A percentile compares a stretch with the other conserved stretches of the same genome.
Evolutionary conservation across 2,113 vertebrate genomes (phyloP).

Genomic region (Gobiocypris rarus): DNA sequence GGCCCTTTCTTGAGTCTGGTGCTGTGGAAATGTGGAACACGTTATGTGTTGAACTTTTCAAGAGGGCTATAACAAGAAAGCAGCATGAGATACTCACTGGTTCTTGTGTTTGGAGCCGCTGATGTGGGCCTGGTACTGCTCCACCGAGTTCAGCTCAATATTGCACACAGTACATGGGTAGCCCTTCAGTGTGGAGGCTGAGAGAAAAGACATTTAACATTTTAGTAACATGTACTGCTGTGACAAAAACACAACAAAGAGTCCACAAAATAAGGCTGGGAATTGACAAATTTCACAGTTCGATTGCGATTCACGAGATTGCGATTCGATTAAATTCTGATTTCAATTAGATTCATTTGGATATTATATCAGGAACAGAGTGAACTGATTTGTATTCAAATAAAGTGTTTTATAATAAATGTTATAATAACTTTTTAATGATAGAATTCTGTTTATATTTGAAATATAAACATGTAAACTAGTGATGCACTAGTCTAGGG

Average conservation of each 20-base stretch:
- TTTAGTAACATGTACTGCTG: neutral
- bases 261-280: neutral
- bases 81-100: slow-evolving; percentile 82
- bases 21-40: slow-evolving; percentile 20
- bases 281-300: too few species aligned
- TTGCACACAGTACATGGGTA: slow-evolving; percentile 92
- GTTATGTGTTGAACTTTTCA: neutral
- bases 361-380: too few species aligned
- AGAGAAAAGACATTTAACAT: slow-evolving; percentile 48
- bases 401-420: too few species aligned
- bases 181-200: slow-evolving; percentile 88
- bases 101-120: slow-evolving; percentile 98
- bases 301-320: too few species aligned
- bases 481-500: too few species aligned
- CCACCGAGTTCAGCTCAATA: slow-evolving; percentile 96
- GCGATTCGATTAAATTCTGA: too few species aligned
- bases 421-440: too few species aligned
- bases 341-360: too few species aligned
- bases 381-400: too few species aligned
- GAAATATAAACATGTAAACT: too few species aligned
- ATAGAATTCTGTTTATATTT: too few species aligned
- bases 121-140: slow-evolving; percentile 97
- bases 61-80: neutral
- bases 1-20: slow-evolving; percentile 67
- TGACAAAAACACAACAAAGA: neutral